A percentile compares a stretch with the other conserved stretches of the same genome.
Evolutionary conservation across 2,113 vertebrate species (phyloP).

Genomic region (Diphyllodes magnificus): DNA sequence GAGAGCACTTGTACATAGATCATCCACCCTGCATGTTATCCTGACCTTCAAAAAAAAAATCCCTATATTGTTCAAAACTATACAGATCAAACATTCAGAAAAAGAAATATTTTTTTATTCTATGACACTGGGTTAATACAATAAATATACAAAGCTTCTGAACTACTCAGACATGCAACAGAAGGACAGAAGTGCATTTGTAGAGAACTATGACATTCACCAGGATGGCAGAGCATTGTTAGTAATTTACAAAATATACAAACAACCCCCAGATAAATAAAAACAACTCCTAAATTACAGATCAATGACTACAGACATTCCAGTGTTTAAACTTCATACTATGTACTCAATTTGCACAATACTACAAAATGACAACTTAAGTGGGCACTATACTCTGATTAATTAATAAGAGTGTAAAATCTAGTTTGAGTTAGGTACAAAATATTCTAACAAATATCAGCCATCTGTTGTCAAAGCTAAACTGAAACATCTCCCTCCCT

Average conservation of each 20-base stretch:
- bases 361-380: constrained; percentile 28
- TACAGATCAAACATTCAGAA: constrained; percentile 60
- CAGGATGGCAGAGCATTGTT: constrained; percentile 72
- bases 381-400: not conserved
- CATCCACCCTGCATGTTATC: not conserved
- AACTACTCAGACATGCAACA: constrained; percentile 87
- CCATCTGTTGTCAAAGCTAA: not conserved
- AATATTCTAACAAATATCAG: constrained; percentile 31
- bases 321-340: constrained; percentile 74
- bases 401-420: not conserved
- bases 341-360: constrained; percentile 39
- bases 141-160: constrained; percentile 94
- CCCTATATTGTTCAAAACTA: constrained; percentile 45
- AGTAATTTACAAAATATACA: constrained; percentile 88
- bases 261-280: constrained; percentile 75
- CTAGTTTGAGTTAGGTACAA: not conserved
- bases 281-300: constrained; percentile 67
- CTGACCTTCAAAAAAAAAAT: not conserved
- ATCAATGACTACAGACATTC: constrained; percentile 61
- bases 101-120: constrained; percentile 72
- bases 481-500: not conserved
- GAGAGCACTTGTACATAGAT: not conserved
- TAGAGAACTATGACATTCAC: constrained; percentile 77
- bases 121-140: constrained; percentile 84
- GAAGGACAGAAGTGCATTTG: constrained; percentile 73